A percentile compares a stretch with the other conserved stretches of the same genome.
Evolutionary conservation across 2,888 invertebrate species (phyloP).

Genomic region (Boloria selene): DNA sequence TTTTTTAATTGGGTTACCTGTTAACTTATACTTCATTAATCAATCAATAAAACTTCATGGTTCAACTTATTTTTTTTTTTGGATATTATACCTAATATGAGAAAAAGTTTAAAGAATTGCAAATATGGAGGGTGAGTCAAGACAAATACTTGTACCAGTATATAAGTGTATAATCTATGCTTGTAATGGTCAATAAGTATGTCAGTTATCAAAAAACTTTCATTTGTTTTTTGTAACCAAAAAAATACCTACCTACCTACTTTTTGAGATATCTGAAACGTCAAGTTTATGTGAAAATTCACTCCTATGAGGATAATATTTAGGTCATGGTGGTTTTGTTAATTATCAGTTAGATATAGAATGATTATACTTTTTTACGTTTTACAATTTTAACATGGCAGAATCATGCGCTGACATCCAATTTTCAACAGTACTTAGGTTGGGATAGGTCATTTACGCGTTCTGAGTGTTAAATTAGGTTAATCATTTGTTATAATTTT

Average conservation of each 20-base stretch:
- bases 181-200: no score
- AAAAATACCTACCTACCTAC: background rate
- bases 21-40: no score
- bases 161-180: no score
- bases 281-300: constrained; percentile 28
- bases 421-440: constrained; percentile 29
- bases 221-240: no score
- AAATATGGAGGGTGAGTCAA: no score
- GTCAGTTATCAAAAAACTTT: no score
- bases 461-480: constrained; percentile 21
- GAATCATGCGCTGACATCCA: constrained; percentile 32
- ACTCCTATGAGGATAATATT: constrained; percentile 4
- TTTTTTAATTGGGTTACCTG: no score
- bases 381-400: constrained; percentile 37
- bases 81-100: no score
- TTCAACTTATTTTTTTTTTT: no score
- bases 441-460: constrained; percentile 2
- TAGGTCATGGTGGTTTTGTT: constrained; percentile 28
- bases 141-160: no score
- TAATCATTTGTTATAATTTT: constrained; percentile 29
- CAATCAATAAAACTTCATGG: no score
- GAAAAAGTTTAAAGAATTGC: no score
- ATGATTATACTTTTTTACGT: constrained; percentile 34
- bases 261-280: background rate
- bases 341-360: constrained; percentile 32